A percentile compares a stretch with the other conserved stretches of the same genome.
phyloP scores from a whole-genome alignment of 2,797 vertebrate genomes.

The Pseudochromis fuscus region DNA sequence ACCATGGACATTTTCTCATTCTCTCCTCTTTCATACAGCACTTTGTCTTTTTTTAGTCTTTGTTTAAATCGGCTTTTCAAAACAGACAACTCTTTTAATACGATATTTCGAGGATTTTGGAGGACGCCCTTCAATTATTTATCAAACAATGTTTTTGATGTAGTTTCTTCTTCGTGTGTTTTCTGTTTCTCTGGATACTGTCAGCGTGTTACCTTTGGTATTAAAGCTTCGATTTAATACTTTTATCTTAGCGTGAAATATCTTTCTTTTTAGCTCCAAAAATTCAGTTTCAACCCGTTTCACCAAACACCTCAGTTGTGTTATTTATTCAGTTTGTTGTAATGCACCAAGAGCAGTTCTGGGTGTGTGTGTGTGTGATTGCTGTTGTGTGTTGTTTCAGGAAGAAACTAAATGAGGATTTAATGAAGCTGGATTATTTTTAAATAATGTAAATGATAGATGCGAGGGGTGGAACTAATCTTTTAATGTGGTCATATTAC shows the following conservation, averaged over 20 bases:
- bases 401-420: constrained; percentile 39
- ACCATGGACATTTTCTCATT: not conserved
- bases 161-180: constrained; percentile 1
- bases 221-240: constrained; percentile 20
- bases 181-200: constrained; percentile 17
- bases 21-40: not conserved
- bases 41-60: not conserved
- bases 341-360: not conserved
- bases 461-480: constrained; percentile 50
- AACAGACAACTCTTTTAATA: constrained; percentile 22
- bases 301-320: not conserved
- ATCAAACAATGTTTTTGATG: constrained; percentile 48
- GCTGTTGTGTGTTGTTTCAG: not conserved
- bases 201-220: constrained; percentile 34
- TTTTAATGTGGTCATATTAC: constrained; percentile 44
- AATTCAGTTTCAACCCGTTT: constrained; percentile 19
- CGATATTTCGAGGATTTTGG: constrained; percentile 29
- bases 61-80: constrained; percentile 22
- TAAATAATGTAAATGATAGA: constrained; percentile 56
- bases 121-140: constrained; percentile 44
- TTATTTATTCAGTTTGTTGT: constrained; percentile 16
- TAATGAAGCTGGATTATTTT: constrained; percentile 54
- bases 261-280: constrained; percentile 17
- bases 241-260: constrained; percentile 12
- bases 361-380: constrained; percentile 1